Conservation (phyloP, 2,888 invertebrate genomes). For the Synergus gifuensis region DNA sequence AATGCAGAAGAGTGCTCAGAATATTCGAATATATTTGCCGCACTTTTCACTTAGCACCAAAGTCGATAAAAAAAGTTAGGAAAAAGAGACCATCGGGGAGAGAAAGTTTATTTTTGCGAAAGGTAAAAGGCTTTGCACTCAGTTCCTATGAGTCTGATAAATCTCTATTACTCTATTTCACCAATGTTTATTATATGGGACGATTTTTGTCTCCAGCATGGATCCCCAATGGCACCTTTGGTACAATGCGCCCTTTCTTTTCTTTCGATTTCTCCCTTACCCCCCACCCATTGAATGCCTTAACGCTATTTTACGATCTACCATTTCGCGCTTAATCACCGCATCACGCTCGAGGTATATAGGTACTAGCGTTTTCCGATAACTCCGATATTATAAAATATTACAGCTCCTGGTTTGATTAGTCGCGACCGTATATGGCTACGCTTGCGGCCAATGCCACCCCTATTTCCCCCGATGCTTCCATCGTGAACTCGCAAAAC, state of each 20-base stretch:
- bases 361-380: slow-evolving; percentile 39
- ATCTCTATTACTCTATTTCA: slow-evolving; percentile 11
- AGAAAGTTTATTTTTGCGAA: neutral
- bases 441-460: slow-evolving; percentile 14
- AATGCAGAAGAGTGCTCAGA: neutral
- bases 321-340: slow-evolving; percentile 38
- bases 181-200: slow-evolving; percentile 14
- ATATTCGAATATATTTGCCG: neutral
- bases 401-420: slow-evolving; percentile 40
- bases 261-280: slow-evolving; percentile 2
- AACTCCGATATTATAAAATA: slow-evolving; percentile 41
- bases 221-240: slow-evolving; percentile 17
- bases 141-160: neutral
- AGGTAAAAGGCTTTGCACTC: neutral
- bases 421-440: slow-evolving; percentile 35
- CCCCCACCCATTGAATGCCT: neutral
- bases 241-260: slow-evolving; percentile 20
- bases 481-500: slow-evolving; percentile 13
- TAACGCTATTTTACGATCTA: slow-evolving; percentile 34
- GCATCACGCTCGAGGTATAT: slow-evolving; percentile 19
- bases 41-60: neutral
- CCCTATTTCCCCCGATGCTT: slow-evolving; percentile 30
- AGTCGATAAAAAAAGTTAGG: neutral
- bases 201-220: neutral
- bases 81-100: neutral